Percentiles rank a stretch among this genome's conserved stretches.
Conservation (phyloP, 1,140 invertebrate genomes). For the Nebria ingens region DNA sequence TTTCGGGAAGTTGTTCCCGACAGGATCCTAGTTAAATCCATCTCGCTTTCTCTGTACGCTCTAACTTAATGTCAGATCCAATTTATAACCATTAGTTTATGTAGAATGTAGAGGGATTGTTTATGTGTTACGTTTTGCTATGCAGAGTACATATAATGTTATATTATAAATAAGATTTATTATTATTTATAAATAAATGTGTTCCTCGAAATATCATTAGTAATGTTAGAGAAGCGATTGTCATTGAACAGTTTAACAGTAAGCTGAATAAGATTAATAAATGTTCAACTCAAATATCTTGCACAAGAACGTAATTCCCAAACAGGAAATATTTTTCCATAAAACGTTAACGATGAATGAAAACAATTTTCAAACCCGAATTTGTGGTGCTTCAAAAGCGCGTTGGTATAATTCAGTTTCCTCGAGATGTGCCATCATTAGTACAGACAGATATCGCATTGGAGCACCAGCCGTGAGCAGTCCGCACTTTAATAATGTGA, state of each 20-base stretch:
- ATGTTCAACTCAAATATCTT: too few relatives aligned
- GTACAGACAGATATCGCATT: background rate
- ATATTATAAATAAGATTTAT: background rate
- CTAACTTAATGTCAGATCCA: background rate
- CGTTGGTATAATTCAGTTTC: too few relatives aligned
- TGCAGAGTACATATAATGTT: background rate
- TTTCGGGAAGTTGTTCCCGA: conserved; percentile 1
- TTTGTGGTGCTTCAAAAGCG: too few relatives aligned
- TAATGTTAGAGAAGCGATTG: too few relatives aligned
- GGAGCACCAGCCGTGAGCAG: background rate
- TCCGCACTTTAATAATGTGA: background rate
- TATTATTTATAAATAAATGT: background rate
- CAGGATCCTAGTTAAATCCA: background rate
- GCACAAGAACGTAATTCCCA: too few relatives aligned
- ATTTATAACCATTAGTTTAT: background rate
- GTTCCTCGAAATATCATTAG: background rate
- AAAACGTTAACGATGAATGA: too few relatives aligned
- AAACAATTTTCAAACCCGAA: too few relatives aligned
- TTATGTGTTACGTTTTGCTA: background rate
- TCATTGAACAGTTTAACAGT: too few relatives aligned
- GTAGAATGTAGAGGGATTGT: background rate
- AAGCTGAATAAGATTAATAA: too few relatives aligned
- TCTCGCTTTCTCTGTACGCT: background rate
- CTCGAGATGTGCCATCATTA: too few relatives aligned
- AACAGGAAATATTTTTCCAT: too few relatives aligned